Conservation (phyloP, 2,113 vertebrate species). For the Lipotes vexillifer region DNA sequence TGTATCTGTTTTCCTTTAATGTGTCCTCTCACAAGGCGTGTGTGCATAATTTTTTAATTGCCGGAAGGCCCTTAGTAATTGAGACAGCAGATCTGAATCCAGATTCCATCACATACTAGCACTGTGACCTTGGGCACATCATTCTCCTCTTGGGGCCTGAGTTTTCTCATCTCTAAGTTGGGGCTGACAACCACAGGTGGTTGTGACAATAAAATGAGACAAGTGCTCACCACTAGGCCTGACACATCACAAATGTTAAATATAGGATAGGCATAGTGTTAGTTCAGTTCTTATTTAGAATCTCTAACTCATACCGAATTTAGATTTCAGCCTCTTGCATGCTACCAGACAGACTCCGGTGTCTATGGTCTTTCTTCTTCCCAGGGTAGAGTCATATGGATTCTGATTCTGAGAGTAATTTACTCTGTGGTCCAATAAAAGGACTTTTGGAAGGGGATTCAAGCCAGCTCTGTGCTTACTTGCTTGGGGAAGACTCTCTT, state of each 20-base stretch:
- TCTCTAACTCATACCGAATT: neutral
- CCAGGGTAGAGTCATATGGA: neutral
- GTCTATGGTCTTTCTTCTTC: neutral
- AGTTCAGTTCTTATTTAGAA: neutral
- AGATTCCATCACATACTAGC: neutral
- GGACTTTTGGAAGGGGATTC: neutral
- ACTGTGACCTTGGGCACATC: neutral
- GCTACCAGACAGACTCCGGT: neutral
- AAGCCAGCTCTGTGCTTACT: neutral
- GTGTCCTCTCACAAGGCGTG: neutral
- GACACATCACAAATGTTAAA: fast-evolving
- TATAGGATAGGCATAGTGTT: fast-evolving
- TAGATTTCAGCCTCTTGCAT: neutral
- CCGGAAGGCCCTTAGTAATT: neutral
- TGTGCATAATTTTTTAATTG: neutral
- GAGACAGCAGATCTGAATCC: neutral
- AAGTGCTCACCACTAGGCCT: neutral
- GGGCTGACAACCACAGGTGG: neutral
- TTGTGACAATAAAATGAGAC: neutral
- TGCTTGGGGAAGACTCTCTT: neutral
- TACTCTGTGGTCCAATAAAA: neutral
- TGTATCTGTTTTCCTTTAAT: neutral
- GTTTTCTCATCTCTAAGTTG: neutral
- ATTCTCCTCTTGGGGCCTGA: neutral
- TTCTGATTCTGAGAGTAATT: neutral